Base-by-base conservation (phyloP, 1,140 invertebrate species). In the Lordiphosa collinella region DNA sequence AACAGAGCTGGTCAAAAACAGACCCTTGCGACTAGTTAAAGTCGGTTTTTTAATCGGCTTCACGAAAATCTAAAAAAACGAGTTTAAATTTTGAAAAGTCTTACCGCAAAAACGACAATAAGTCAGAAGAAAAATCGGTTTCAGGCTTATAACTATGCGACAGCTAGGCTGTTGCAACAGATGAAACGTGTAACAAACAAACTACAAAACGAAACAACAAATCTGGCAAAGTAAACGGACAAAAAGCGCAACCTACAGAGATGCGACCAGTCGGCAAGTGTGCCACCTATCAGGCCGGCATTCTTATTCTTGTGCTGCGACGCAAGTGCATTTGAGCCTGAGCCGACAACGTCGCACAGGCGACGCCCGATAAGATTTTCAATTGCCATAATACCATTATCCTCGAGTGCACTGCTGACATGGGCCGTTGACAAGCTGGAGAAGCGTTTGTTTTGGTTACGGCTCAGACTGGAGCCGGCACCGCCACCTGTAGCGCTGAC, bases 351-450 rank as follows among this genome's bases (percentile, higher is more conserved):
- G 67, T 88, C 85, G 64, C 74, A 75, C 55, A 86, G 86, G 66
- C 86, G 74, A 58, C 86, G 76, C 44, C 85, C 84, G 74, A 88
- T 86, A 65, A 88, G 84, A 78, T 88, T 88, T 86, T 88, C 86
- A 84, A 88, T 75, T 79, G 86, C 86, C 80, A 88, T 86, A 79
- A 88, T 88, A 88, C 86, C 86, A 63, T 88, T 88, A 82, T 88
- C 86, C 76, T 87, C 86, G 49, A 88, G 54, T 41, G 74, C 74
- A 18, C 63, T 16, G 14, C 41, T 35, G 16, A 51, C 50, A 41
- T 60, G 40, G 22, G 63, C 52, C n/a, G 65, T 43, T 38, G 79
- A 71, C 11, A 85, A 4, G 18, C 79, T 74, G 29, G 86, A 86
- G 53, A 60, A 87, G 13, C 86, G 86, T 57, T 88, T 88, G 36